Conservation (phyloP, 2,113 vertebrate species). For the Alaudala cheleensis region DNA sequence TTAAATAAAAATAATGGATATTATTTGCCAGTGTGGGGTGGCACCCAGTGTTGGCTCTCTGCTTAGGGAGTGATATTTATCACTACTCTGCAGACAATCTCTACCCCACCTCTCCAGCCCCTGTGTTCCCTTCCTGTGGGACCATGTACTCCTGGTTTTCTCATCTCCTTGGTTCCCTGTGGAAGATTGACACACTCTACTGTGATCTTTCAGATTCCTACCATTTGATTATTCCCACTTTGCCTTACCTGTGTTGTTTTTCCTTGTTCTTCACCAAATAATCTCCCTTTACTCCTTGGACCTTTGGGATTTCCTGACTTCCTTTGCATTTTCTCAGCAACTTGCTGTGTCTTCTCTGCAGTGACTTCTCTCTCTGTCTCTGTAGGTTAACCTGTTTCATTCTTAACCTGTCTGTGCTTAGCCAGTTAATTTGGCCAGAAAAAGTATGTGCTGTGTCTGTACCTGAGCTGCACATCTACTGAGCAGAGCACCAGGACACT, state of each 20-base stretch:
- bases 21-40: background rate
- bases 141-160: background rate
- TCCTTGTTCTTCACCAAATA: background rate
- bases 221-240: background rate
- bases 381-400: background rate
- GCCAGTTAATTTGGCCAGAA: background rate
- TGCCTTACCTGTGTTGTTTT: background rate
- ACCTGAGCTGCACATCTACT: background rate
- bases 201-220: background rate
- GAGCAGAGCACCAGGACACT: background rate
- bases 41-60: background rate
- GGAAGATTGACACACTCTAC: background rate
- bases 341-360: background rate
- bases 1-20: background rate
- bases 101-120: background rate
- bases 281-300: background rate
- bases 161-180: background rate
- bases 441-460: background rate
- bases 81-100: too few relatives aligned
- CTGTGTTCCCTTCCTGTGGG: background rate
- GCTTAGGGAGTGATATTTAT: background rate
- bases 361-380: background rate
- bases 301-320: background rate
- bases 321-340: background rate
- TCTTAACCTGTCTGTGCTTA: background rate